These are phyloP conservation scores for Lordiphosa fenestrarum DNA, from an alignment of 2,888 invertebrate genomes.

Conservation along the genomic window DNA sequence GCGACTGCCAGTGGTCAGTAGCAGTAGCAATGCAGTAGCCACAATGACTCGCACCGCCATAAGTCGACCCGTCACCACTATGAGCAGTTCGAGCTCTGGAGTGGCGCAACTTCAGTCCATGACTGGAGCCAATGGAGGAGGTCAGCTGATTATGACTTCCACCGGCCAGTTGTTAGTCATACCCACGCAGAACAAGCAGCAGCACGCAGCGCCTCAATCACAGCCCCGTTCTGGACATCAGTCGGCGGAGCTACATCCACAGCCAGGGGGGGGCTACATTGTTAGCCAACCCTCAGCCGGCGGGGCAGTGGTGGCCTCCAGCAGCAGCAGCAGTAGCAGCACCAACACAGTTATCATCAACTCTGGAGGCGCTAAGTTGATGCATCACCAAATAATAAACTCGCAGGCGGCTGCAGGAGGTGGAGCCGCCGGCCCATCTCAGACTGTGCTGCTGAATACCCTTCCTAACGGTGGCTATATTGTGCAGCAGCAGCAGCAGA, in stretches of 20 bases:
- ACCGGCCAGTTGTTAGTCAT: conserved; percentile 80
- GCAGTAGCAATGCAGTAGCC: conserved; percentile 28
- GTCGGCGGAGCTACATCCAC: conserved; percentile 51
- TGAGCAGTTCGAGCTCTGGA: conserved; percentile 30
- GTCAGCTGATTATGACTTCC: conserved; percentile 80
- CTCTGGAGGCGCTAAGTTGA: conserved; percentile 45
- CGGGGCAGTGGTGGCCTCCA: conserved; percentile 6
- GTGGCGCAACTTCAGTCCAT: conserved; percentile 70
- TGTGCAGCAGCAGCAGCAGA: conserved; percentile 85
- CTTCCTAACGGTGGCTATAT: conserved; percentile 89
- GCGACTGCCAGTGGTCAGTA: conserved; percentile 62
- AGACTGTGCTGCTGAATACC: conserved; percentile 90
- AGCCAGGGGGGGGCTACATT: conserved; percentile 51
- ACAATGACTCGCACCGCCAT: conserved; percentile 84
- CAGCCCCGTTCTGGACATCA: conserved; percentile 25
- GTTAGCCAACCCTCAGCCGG: conserved; percentile 43
- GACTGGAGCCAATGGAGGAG: conserved; percentile 59
- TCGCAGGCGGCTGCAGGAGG: conserved; percentile 46
- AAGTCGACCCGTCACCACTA: conserved; percentile 83
- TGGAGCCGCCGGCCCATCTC: conserved; percentile 80
- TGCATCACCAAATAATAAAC: conserved; percentile 59
- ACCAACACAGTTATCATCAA: conserved; percentile 41
- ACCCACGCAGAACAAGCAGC: conserved; percentile 38
- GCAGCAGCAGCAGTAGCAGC: conserved; percentile 17
- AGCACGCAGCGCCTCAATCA: conserved; percentile 25